Base-by-base conservation (phyloP, 1,140 invertebrate genomes). In the Dufourea novaeangliae region DNA sequence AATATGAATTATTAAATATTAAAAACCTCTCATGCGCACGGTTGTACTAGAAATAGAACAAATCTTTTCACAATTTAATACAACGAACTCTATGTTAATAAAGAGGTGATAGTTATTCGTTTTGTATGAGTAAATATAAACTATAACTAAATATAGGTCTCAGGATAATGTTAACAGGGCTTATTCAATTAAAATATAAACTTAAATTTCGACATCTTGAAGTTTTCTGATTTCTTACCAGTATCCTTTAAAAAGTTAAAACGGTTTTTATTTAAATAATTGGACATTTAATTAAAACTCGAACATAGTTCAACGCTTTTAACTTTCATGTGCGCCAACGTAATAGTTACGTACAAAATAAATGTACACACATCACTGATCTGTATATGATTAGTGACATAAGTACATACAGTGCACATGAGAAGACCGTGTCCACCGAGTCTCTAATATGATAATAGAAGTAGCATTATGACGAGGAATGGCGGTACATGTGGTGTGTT, bases 401-500 rank as follows among this genome's bases (percentile, higher is more conserved):
- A 41, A 12, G 27, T 44, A 27, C 0, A 17, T 56, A 17, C 3
- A 27, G 12, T 56, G 27, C 22, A 56, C n/a, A 59, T 34, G 57
- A 22, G n/a, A 25, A 39, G 32, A n/a, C n/a, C n/a, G n/a, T n/a
- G n/a, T n/a, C n/a, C n/a, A n/a, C 22, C 8, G 2, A 41, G 32
- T 44, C 22, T 66, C 50, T 79, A 66, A 74, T 67, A 74, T 57
- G 34, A 74, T 66, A 74, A 66, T 79, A 63, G 12, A n/a, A 39
- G 5, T 54, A 46, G 8, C 62, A 56, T 32, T 14, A 11, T 20
- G 56, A 25, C 39, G 67, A 22, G 73, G 41, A 59, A 82, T 83
- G 80, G 82, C 75, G 74, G 22, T 20, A 59, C 27, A 64, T 80
- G 67, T 74, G 79, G 79, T 68, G 14, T 57, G 61, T 12, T 61